Conservation (phyloP, 2,888 invertebrate species). For the Eupelmus urozonus region DNA sequence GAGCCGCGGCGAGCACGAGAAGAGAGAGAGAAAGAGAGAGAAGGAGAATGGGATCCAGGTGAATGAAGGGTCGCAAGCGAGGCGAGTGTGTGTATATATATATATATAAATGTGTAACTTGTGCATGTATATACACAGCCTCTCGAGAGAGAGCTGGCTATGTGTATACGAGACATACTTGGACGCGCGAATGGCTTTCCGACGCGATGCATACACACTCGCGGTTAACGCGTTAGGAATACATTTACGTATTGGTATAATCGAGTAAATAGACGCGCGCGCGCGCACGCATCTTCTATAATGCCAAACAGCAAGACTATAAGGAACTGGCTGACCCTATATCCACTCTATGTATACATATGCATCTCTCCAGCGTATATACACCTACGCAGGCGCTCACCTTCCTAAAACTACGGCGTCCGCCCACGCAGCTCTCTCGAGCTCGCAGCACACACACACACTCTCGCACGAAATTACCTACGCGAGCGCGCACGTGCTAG, state of each 20-base stretch:
- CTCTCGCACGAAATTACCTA: background rate
- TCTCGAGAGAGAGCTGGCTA: background rate
- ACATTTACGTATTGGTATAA: too few relatives aligned
- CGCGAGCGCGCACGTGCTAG: background rate
- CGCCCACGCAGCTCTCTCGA: too few relatives aligned
- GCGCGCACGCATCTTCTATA: too few relatives aligned
- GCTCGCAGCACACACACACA: background rate
- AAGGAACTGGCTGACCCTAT: too few relatives aligned
- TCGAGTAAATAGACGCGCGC: too few relatives aligned
- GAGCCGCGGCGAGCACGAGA: background rate
- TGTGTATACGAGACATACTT: background rate
- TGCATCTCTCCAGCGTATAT: too few relatives aligned
- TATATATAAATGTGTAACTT: conserved; percentile 3
- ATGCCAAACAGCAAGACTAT: too few relatives aligned
- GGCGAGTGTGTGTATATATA: background rate
- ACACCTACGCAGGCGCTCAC: too few relatives aligned
- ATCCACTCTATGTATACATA: too few relatives aligned
- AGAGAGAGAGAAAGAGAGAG: conserved; percentile 9
- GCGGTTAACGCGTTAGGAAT: background rate
- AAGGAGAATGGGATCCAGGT: conserved; percentile 32
- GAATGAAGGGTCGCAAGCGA: conserved; percentile 25
- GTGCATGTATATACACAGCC: background rate
- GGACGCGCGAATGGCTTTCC: background rate
- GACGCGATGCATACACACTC: background rate
- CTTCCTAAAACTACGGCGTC: too few relatives aligned